phyloP scores from a whole-genome alignment of 2,888 invertebrate genomes.

The Polydesmus complanatus region DNA sequence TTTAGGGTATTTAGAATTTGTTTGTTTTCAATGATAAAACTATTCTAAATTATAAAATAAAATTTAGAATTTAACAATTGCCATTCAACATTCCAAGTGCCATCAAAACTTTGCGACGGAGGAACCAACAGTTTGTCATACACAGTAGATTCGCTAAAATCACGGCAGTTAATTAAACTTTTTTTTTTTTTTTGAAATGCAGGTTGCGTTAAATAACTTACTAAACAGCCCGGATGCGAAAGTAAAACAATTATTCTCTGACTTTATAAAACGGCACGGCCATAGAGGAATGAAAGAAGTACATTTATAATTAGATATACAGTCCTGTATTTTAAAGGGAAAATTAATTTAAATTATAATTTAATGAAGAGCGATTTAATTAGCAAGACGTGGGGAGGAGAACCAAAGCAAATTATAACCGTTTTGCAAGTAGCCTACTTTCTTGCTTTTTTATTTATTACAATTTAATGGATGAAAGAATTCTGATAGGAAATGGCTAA shows the following conservation, averaged over 20 bases:
- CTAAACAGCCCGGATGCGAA: neutral
- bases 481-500: neutral
- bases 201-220: conserved; percentile 4
- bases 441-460: no score
- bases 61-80: conserved; percentile 3
- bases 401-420: neutral
- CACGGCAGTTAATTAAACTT: no score
- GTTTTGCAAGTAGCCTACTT: neutral
- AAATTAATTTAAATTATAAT: neutral
- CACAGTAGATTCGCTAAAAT: no score
- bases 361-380: neutral
- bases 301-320: neutral
- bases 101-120: neutral
- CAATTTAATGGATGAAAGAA: neutral
- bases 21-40: neutral
- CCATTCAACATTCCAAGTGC: neutral
- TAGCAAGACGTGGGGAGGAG: neutral
- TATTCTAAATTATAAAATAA: neutral
- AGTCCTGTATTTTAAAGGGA: neutral
- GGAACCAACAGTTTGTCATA: no score
- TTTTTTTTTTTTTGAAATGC: neutral
- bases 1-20: neutral
- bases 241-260: neutral
- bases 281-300: conserved; percentile 12
- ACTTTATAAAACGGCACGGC: conserved; percentile 5